Conservation (phyloP, 2,797 vertebrate species). For the Leuciscus waleckii region DNA sequence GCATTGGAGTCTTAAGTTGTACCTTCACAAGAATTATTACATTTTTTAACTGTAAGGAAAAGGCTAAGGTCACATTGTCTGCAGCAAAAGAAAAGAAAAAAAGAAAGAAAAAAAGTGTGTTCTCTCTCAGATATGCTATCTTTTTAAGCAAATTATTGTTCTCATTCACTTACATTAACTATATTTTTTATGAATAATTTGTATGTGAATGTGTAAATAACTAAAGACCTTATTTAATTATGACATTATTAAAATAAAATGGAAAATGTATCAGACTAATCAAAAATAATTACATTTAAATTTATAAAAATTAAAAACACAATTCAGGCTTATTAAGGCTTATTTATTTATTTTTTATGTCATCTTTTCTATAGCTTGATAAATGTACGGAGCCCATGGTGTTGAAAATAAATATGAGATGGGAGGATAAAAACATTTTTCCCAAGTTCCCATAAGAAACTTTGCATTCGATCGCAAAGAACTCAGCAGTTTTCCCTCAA, state of each 20-base stretch:
- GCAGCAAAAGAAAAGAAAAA: background rate
- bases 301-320: too few relatives aligned
- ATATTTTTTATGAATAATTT: background rate
- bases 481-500: too few relatives aligned
- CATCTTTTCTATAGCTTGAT: too few relatives aligned
- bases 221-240: background rate
- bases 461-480: too few relatives aligned
- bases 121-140: background rate
- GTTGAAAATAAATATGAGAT: too few relatives aligned
- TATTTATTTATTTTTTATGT: too few relatives aligned
- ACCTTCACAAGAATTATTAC: constrained; percentile 20
- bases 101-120: background rate
- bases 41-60: constrained; percentile 16
- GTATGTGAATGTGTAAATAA: background rate
- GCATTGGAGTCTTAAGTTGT: constrained; percentile 10
- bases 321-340: too few relatives aligned
- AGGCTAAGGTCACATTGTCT: constrained; percentile 14
- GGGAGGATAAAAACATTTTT: too few relatives aligned
- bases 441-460: too few relatives aligned
- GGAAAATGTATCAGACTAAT: background rate
- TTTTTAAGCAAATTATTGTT: background rate
- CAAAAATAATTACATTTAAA: too few relatives aligned
- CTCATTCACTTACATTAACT: background rate
- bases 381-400: too few relatives aligned
- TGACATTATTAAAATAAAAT: background rate